Evolutionary conservation across 1,140 invertebrate genomes (phyloP), one percentile per base, ranked within the genome.

Genomic region (Nymphalis io): DNA sequence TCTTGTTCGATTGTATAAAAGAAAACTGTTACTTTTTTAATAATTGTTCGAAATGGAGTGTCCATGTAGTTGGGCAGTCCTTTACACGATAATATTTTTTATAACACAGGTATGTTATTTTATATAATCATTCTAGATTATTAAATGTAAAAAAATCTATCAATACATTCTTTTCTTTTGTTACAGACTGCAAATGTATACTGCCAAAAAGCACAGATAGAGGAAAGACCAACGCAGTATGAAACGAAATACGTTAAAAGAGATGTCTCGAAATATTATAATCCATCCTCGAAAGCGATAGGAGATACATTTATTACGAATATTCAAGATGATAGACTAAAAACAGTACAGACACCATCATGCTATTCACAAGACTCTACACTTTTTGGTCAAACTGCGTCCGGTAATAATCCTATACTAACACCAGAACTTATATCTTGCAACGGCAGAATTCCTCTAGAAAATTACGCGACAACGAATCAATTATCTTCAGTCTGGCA

Each of bases 21-120:
- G 67, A 57, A 69, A 71, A 74, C 69, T 60, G 65, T 46, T 38
- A 66, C 58, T 27, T 70, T 20, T 66, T 68, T 53, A 73, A 58
- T 38, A 72, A 58, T 77, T 79, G 76, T 80, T 80, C 68, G 68
- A 77, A 63, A 87, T 87, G 85, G 77, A 68, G 57, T 70, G 70
- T 78, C 73, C 64, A 61, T 44, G 60, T 51, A 71, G 70, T 48
- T 79, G 77, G 81, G 77, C 75, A 74, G 55, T 70, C 40, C 51
- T 74, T 58, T 51, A 53, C 21, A 23, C 78, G 27, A 38, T 78
- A 44, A 44, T 78, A 51, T 70, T 75, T 68, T 72, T 76, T 27
- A 58, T 55, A 23, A 15, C 74, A 38, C 65, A 70, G n/a, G 84
- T 84, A 78, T 82, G 77, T 82, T 23, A 16, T 58, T 21, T 46